phyloP scores from a whole-genome alignment of 2,888 invertebrate species.

The Leuctra nigra region DNA sequence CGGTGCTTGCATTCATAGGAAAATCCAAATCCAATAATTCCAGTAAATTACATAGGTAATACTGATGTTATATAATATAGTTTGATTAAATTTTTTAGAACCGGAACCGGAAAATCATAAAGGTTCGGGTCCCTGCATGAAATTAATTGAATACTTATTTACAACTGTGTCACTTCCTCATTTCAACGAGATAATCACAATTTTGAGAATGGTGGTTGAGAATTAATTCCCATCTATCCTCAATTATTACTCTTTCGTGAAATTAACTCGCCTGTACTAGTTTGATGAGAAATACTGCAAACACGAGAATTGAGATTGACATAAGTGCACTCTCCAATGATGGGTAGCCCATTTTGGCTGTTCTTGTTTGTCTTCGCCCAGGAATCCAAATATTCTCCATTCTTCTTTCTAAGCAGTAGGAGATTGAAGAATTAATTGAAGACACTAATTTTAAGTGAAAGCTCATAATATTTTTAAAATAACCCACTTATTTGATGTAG shows the following conservation, averaged over 20 bases:
- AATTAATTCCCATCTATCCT: too few relatives aligned
- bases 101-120: too few relatives aligned
- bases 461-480: constrained; percentile 12
- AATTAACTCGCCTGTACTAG: constrained; percentile 73
- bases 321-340: constrained; percentile 74
- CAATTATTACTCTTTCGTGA: too few relatives aligned
- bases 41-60: too few relatives aligned
- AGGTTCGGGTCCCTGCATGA: too few relatives aligned
- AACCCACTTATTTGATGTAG: constrained; percentile 59
- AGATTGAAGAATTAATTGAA: constrained; percentile 14
- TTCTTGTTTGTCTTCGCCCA: constrained; percentile 20
- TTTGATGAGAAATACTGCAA: constrained; percentile 78
- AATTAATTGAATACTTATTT: too few relatives aligned
- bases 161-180: too few relatives aligned
- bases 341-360: constrained; percentile 56
- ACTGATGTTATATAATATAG: too few relatives aligned
- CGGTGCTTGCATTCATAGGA: too few relatives aligned
- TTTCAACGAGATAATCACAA: neutral
- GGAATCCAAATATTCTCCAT: constrained; percentile 29
- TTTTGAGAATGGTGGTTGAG: too few relatives aligned
- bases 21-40: too few relatives aligned
- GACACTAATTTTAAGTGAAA: constrained; percentile 31
- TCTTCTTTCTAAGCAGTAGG: constrained; percentile 31
- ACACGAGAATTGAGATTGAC: constrained; percentile 77
- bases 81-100: too few relatives aligned